Percentiles rank a stretch among this genome's conserved stretches.
phyloP scores from a whole-genome alignment of 2,797 vertebrate genomes.

The Platyrinchus mystaceus region DNA sequence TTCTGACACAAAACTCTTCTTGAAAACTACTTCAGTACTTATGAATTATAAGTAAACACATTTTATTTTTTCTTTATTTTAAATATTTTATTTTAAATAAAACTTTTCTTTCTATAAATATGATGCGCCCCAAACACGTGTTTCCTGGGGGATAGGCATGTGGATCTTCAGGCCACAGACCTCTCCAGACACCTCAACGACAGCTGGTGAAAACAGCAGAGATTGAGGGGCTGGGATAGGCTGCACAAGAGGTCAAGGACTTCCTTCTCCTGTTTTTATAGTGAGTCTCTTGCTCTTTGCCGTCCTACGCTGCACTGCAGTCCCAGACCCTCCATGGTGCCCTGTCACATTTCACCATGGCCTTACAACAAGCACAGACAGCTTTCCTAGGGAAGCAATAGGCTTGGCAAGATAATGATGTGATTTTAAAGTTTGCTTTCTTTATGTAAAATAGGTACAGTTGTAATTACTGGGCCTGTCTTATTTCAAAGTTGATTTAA shows the following conservation, averaged over 20 bases:
- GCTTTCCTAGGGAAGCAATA: not conserved
- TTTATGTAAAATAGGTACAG: not conserved
- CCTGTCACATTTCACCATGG: not conserved
- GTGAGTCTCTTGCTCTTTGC: not conserved
- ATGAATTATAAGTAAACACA: not conserved
- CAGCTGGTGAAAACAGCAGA: not conserved
- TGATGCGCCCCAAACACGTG: accelerated
- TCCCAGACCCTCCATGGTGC: accelerated
- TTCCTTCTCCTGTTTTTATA: not conserved
- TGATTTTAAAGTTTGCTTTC: not conserved
- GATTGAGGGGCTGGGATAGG: not conserved
- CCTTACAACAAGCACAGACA: not conserved
- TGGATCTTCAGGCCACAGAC: not conserved
- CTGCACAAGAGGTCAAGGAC: not conserved
- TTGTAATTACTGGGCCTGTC: not conserved
- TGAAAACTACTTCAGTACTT: not conserved
- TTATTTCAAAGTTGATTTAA: not conserved
- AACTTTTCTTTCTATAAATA: not conserved
- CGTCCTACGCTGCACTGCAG: not conserved
- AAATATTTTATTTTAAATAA: not conserved
- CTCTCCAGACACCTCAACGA: not conserved
- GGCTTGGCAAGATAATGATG: not conserved
- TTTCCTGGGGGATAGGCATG: accelerated
- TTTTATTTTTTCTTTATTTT: not conserved
- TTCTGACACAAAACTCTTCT: not conserved